Conservation (phyloP, 2,113 vertebrate species). For the Pteruthius melanotis region DNA sequence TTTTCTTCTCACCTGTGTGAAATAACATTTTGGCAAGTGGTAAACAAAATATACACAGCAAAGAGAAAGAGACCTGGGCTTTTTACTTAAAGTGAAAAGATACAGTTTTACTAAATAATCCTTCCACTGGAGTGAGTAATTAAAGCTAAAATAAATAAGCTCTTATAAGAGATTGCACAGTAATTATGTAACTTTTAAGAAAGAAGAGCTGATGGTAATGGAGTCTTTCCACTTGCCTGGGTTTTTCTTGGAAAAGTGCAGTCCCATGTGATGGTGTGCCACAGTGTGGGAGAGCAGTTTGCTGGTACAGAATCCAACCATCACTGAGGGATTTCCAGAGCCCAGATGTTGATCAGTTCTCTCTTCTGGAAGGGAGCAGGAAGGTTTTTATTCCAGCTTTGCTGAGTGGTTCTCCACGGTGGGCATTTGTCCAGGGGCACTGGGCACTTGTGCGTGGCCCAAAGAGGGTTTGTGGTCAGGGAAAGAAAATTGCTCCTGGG, state of each 20-base stretch:
- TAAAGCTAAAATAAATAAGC: conserved; percentile 52
- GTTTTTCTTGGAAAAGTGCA: conserved; percentile 68
- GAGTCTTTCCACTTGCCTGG: conserved; percentile 60
- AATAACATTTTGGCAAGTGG: conserved; percentile 60
- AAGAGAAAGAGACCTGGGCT: background rate
- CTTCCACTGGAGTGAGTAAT: conserved; percentile 54
- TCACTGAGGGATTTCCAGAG: conserved; percentile 40
- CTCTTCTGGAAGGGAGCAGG: background rate
- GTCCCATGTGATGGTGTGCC: conserved; percentile 38
- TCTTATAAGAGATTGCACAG: conserved; percentile 28
- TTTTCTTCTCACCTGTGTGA: conserved; percentile 61
- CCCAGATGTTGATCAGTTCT: conserved; percentile 31
- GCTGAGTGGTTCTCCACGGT: background rate
- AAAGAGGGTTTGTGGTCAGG: background rate
- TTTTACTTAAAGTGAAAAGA: conserved; percentile 27
- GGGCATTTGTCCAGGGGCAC: background rate
- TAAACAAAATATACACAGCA: conserved; percentile 22
- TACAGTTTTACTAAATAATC: background rate
- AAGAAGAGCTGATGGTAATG: conserved; percentile 25
- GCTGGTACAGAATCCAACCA: conserved; percentile 42
- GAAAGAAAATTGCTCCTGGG: background rate
- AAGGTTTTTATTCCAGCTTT: background rate
- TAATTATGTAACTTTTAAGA: conserved; percentile 55
- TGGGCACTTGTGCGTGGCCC: background rate
- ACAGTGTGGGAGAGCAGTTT: conserved; percentile 8